Conservation (phyloP, 2,797 vertebrate genomes). For the Lateolabrax maculatus region DNA sequence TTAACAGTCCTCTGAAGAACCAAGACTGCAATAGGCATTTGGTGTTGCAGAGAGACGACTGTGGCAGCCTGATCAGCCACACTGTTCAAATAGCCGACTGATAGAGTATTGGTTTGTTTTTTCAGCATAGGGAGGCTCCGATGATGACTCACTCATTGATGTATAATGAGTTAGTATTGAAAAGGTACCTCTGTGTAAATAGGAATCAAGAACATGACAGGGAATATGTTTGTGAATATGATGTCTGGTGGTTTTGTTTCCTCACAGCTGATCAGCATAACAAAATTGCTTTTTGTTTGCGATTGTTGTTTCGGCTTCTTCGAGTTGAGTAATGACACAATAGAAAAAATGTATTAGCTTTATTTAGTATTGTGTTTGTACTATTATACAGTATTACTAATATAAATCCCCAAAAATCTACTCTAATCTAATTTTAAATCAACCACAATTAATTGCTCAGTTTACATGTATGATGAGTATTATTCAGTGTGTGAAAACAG, state of each 20-base stretch:
- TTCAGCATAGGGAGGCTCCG: constrained; percentile 41
- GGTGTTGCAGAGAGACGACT: constrained; percentile 30
- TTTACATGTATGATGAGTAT: background rate
- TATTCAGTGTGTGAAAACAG: background rate
- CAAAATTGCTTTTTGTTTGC: constrained; percentile 7
- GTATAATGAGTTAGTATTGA: constrained; percentile 45
- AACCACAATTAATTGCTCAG: background rate
- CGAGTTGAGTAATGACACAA: background rate
- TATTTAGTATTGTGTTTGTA: no score
- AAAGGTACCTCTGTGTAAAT: constrained; percentile 24
- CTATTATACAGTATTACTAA: background rate
- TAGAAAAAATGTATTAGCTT: background rate
- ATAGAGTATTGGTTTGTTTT: constrained; percentile 51
- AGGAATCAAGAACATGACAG: constrained; percentile 6
- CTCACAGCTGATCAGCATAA: constrained; percentile 9
- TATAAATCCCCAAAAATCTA: background rate
- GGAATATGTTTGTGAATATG: constrained; percentile 21
- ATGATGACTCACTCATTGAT: constrained; percentile 60
- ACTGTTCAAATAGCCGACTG: constrained; percentile 48
- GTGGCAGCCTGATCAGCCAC: constrained; percentile 27
- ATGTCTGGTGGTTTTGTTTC: constrained; percentile 19
- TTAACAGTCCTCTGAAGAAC: constrained; percentile 36
- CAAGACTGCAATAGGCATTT: constrained; percentile 13
- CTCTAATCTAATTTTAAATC: background rate
- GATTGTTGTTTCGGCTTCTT: background rate